Evolutionary conservation across 2,113 vertebrate genomes (phyloP), one percentile per base, ranked within the genome.

Genomic region (Thamnophis sirtalis): DNA sequence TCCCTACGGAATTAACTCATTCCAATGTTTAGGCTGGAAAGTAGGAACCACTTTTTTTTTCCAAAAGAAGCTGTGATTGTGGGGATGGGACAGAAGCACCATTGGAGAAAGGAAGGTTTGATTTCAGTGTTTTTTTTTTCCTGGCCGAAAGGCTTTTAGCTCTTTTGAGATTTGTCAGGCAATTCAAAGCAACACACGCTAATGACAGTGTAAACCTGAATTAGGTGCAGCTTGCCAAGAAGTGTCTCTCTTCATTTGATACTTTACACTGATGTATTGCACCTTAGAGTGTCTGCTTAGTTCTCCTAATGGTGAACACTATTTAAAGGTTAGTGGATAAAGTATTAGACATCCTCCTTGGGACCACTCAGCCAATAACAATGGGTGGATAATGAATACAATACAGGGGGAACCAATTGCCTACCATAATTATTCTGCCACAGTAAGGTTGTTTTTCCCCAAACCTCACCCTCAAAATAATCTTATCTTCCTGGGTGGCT

Each of bases 91-190:
- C 17, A 15, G 49, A 86, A 49, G 13, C 73, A 60, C 26, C 24
- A 38, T 1, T 43, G 91, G 95, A 96, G 95, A 84, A 54, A 95
- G 95, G 91, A 28, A 73, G 19, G 84, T 80, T 84, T 92, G 51
- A 17, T 94, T 94, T 84, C 53, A 89, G 93, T 95, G 84, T 95
- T 89, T 95, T 89, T 68, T 49, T 87, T 89, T 68, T 49, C 87
- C 63, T 90, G 90, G 86, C 1, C 88, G 43, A 96, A 96, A 95
- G 93, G 95, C 96, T 97, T 97, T 97, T 96, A 96, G 93, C 92
- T 93, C 84, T 88, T 93, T 95, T 95, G 93, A 96, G 89, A 86
- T 93, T 95, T 94, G 94, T 96, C 95, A 94, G 94, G n/a, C 53
- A 53, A 51, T 68, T 93, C 55, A 92, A 93, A 97, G 95, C 94